Conservation (phyloP, 2,888 invertebrate species). For the Orthosia gothica region DNA sequence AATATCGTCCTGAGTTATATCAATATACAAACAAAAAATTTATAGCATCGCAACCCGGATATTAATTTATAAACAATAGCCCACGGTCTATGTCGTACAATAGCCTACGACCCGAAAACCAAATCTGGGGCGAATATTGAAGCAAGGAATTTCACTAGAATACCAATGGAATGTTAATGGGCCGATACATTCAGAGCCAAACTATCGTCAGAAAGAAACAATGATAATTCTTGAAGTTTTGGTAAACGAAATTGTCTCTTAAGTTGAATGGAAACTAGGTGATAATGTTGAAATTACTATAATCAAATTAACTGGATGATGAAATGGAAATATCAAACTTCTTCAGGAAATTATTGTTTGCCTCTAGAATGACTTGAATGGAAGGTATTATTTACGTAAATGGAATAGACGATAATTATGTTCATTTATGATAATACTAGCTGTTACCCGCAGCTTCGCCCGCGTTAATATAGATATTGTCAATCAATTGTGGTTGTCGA, state of each 20-base stretch:
- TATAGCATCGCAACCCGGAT: conserved; percentile 59
- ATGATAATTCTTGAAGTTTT: conserved; percentile 23
- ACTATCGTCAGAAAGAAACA: conserved; percentile 66
- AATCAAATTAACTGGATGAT: neutral
- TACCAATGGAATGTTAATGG: conserved; percentile 75
- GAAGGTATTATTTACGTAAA: neutral
- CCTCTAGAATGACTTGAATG: neutral
- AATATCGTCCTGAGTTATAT: conserved; percentile 16
- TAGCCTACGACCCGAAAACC: conserved; percentile 71
- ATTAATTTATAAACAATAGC: conserved; percentile 62
- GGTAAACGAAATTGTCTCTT: conserved; percentile 1
- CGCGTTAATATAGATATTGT: too few species aligned
- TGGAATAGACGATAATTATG: too few species aligned
- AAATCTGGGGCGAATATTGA: conserved; percentile 73
- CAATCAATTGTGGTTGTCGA: too few species aligned
- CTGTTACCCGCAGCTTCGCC: too few species aligned
- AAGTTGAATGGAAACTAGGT: neutral
- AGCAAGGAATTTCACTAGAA: conserved; percentile 71
- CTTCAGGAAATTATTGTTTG: too few species aligned
- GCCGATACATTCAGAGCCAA: conserved; percentile 68
- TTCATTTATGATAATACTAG: too few species aligned
- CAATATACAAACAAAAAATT: conserved; percentile 57
- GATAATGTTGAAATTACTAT: neutral
- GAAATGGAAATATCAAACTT: neutral
- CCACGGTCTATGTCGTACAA: conserved; percentile 65